These are phyloP conservation scores for Colius striatus DNA, from an alignment of 2,113 vertebrate genomes.

Conservation along the genomic window DNA sequence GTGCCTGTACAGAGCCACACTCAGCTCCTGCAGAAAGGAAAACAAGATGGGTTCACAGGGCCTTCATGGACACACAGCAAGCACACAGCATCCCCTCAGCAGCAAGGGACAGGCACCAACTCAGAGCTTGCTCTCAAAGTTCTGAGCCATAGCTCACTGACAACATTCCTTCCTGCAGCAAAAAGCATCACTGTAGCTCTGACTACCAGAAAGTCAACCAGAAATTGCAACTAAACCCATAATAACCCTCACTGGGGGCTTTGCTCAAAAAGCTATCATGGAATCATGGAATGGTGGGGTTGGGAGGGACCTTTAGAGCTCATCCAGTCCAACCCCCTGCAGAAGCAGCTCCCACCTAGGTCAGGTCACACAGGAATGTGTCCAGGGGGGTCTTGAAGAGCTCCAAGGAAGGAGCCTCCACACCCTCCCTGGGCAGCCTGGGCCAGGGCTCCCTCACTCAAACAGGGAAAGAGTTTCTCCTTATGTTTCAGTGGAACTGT, in stretches of 20 bases:
- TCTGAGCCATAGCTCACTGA: background rate
- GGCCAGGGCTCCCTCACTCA: too few species aligned
- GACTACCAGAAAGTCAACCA: background rate
- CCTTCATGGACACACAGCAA: background rate
- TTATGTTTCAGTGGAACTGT: too few species aligned
- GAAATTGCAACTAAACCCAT: background rate
- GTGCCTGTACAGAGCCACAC: slow-evolving; percentile 87
- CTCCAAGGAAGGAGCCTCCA: too few species aligned
- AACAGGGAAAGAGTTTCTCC: too few species aligned
- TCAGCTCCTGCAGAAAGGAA: slow-evolving; percentile 85
- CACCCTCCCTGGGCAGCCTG: too few species aligned
- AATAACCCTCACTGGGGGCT: too few species aligned
- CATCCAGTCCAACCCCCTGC: too few species aligned
- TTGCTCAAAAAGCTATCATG: background rate
- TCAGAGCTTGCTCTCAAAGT: background rate
- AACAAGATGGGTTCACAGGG: background rate
- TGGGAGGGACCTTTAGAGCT: too few species aligned
- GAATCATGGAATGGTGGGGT: too few species aligned
- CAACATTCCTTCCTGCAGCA: background rate
- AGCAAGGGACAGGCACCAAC: background rate
- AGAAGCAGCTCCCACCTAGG: too few species aligned
- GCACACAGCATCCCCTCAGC: background rate
- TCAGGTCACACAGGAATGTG: too few species aligned
- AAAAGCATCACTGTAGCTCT: background rate
- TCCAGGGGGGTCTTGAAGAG: too few species aligned